phyloP scores from a whole-genome alignment of 2,888 invertebrate species.

The Microdon myrmicae region DNA sequence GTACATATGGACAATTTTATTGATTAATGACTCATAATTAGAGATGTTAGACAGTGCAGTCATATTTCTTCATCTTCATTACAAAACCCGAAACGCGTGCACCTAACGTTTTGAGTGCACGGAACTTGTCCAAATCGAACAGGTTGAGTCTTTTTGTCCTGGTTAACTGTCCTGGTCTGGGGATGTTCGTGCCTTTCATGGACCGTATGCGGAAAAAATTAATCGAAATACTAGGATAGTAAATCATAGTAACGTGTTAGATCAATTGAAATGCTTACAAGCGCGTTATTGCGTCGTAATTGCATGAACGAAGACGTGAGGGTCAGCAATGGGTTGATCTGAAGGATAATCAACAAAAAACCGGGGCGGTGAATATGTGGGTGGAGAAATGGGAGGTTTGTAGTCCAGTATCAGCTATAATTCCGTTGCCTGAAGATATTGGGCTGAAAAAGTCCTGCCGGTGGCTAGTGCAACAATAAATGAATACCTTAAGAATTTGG shows the following conservation, averaged over 20 bases:
- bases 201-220: conserved; percentile 21
- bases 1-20: conserved; percentile 63
- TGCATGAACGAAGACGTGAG: conserved; percentile 36
- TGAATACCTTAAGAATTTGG: too few relatives aligned
- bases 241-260: conserved; percentile 49
- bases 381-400: too few relatives aligned
- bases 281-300: conserved; percentile 46
- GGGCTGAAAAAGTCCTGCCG: too few relatives aligned
- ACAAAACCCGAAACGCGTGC: conserved; percentile 44
- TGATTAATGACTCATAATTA: conserved; percentile 68
- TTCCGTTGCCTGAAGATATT: too few relatives aligned
- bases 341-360: too few relatives aligned
- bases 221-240: conserved; percentile 27
- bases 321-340: too few relatives aligned
- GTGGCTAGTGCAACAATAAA: too few relatives aligned
- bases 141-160: conserved; percentile 38
- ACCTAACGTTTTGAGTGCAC: conserved; percentile 25
- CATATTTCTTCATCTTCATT: conserved; percentile 64
- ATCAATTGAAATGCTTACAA: conserved; percentile 44
- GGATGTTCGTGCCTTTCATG: too few relatives aligned
- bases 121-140: conserved; percentile 52
- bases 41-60: conserved; percentile 64
- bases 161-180: conserved; percentile 7
- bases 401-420: too few relatives aligned
- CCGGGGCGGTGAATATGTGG: too few relatives aligned